A percentile compares a stretch with the other conserved stretches of the same genome.
Conservation (phyloP, 2,797 vertebrate species). For the Nyctibius grandis region DNA sequence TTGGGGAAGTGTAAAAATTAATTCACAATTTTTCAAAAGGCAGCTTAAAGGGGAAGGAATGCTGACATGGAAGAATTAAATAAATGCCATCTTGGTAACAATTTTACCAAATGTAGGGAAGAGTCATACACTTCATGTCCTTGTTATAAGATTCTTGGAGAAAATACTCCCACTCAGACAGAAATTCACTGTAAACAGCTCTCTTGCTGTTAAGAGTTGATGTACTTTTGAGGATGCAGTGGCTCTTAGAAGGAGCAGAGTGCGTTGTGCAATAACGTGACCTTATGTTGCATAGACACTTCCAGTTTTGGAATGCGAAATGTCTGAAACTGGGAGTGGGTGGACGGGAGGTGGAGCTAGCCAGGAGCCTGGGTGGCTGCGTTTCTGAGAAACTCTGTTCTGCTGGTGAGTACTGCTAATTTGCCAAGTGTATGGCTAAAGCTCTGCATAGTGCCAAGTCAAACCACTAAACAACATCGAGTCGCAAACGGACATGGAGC, state of each 20-base stretch:
- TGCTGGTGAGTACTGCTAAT: conserved; percentile 32
- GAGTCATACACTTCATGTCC: not conserved
- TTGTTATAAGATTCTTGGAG: conserved; percentile 39
- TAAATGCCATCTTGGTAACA: not conserved
- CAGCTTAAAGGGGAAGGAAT: conserved; percentile 32
- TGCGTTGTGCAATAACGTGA: conserved; percentile 10
- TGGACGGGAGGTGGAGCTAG: conserved; percentile 54
- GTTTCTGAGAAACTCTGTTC: conserved; percentile 52
- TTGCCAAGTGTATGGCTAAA: not conserved
- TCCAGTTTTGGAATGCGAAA: conserved; percentile 67
- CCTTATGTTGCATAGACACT: conserved; percentile 48
- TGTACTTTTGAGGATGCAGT: conserved; percentile 56
- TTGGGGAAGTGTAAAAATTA: conserved; percentile 55
- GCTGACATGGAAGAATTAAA: conserved; percentile 34
- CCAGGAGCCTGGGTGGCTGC: conserved; percentile 48
- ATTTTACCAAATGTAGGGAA: not conserved
- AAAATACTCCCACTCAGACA: conserved; percentile 60
- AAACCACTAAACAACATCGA: not conserved
- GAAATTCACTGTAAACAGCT: conserved; percentile 53
- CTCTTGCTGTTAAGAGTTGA: conserved; percentile 26
- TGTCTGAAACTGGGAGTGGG: conserved; percentile 68
- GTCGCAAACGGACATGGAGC: not conserved
- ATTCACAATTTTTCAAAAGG: conserved; percentile 38
- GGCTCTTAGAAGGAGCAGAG: conserved; percentile 60
- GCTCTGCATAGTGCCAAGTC: not conserved